These are phyloP conservation scores for Cuniculus paca DNA, from an alignment of 2,797 vertebrate species.

Conservation along the genomic window DNA sequence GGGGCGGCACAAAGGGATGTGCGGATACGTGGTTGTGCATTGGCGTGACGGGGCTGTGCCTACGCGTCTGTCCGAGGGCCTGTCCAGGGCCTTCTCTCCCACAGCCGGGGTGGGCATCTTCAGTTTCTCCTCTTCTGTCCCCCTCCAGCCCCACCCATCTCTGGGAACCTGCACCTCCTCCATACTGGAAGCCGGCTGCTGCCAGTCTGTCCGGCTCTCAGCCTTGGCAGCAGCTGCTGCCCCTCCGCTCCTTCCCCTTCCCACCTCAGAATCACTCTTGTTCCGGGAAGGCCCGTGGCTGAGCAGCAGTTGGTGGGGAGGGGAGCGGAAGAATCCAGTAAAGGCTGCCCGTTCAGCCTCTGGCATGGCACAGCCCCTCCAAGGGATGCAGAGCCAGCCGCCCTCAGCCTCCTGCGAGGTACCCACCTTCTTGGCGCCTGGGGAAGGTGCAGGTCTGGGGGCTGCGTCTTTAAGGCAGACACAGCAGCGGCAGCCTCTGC, in stretches of 20 bases:
- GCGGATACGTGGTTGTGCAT: neutral
- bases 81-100: neutral
- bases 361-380: neutral
- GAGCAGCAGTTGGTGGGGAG: constrained; percentile 53
- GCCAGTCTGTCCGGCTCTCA: constrained; percentile 25
- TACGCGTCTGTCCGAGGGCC: neutral
- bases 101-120: neutral
- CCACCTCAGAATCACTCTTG: constrained; percentile 38
- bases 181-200: neutral
- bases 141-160: neutral
- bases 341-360: neutral
- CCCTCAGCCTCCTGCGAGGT: neutral
- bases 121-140: neutral
- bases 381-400: neutral
- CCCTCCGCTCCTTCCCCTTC: constrained; percentile 68
- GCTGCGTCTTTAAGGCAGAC: constrained; percentile 78
- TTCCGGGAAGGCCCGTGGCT: constrained; percentile 72
- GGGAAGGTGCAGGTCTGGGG: neutral
- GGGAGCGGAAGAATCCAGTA: constrained; percentile 15
- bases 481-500: constrained; percentile 44
- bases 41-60: neutral
- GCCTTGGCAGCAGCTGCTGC: constrained; percentile 45
- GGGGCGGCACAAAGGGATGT: neutral
- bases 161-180: constrained; percentile 34
- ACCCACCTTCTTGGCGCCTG: neutral